These are phyloP conservation scores for Pegea sp. DNA, from an alignment of 23 tunicate species.

Conservation along the genomic window DNA sequence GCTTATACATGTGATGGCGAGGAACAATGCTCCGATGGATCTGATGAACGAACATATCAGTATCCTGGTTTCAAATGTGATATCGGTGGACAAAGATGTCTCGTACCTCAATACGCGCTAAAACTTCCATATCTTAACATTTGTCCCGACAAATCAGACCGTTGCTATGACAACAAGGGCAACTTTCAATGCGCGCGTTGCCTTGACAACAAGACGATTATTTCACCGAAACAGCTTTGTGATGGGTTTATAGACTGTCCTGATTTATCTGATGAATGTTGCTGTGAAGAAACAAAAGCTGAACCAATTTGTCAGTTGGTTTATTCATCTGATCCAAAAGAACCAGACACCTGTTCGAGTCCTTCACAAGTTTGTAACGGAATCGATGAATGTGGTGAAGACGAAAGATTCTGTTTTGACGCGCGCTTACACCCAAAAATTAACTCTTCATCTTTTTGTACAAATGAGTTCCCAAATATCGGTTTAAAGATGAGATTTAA, in stretches of 20 bases:
- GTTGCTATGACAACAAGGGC: background rate
- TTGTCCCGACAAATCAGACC: constrained; percentile 1
- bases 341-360: too few relatives aligned
- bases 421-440: background rate
- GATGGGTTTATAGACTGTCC: background rate
- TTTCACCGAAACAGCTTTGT: background rate
- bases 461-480: too few relatives aligned
- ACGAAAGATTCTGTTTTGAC: background rate
- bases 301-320: background rate
- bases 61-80: background rate
- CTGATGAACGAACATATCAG: background rate
- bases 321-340: background rate
- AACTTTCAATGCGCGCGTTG: background rate
- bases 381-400: background rate
- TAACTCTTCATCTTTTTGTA: too few relatives aligned
- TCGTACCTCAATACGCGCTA: background rate
- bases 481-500: background rate
- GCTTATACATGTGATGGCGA: background rate
- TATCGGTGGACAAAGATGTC: background rate
- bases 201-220: background rate
- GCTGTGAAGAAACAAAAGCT: background rate
- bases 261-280: background rate
- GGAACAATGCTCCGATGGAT: background rate
- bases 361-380: background rate
- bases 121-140: background rate